These are phyloP conservation scores for Lithophane ornitopus DNA, from an alignment of 2,888 invertebrate species.

Conservation along the genomic window DNA sequence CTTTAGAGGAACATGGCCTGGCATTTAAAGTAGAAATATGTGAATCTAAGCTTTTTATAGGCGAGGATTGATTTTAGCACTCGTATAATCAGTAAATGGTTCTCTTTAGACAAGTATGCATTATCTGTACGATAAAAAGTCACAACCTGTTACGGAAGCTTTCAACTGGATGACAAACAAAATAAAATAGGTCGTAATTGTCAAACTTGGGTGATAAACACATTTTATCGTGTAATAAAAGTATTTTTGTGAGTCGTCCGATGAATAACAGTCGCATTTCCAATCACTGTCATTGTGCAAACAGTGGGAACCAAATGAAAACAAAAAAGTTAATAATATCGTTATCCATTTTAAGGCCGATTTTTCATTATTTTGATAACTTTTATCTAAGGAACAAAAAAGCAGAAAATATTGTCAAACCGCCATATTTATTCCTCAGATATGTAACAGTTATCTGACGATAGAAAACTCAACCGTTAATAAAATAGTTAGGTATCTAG, in stretches of 20 bases:
- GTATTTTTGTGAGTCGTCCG: conserved; percentile 29
- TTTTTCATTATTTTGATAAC: not conserved
- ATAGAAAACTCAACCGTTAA: not conserved
- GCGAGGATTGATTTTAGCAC: conserved; percentile 25
- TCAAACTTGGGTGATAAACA: conserved; percentile 48
- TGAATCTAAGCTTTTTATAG: conserved; percentile 7
- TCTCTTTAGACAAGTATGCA: not conserved
- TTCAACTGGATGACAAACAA: conserved; percentile 30
- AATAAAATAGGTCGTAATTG: conserved; percentile 41
- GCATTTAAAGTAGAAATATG: conserved; percentile 35
- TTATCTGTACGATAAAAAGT: conserved; percentile 30
- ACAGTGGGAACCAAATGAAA: conserved; percentile 7
- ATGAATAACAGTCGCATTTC: conserved; percentile 21
- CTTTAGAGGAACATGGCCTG: conserved; percentile 30
- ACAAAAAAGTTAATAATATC: not conserved
- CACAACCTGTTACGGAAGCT: conserved; percentile 18
- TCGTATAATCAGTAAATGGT: conserved; percentile 15
- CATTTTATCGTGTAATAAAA: conserved; percentile 38
- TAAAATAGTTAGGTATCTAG: not conserved
- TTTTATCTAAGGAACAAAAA: not conserved
- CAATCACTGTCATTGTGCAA: not conserved
- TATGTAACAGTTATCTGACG: not conserved
- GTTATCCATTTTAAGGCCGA: not conserved
- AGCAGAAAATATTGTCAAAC: not conserved
- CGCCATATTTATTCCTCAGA: not conserved